phyloP scores from a whole-genome alignment of 2,888 invertebrate genomes.

The Drosophila phalerata region DNA sequence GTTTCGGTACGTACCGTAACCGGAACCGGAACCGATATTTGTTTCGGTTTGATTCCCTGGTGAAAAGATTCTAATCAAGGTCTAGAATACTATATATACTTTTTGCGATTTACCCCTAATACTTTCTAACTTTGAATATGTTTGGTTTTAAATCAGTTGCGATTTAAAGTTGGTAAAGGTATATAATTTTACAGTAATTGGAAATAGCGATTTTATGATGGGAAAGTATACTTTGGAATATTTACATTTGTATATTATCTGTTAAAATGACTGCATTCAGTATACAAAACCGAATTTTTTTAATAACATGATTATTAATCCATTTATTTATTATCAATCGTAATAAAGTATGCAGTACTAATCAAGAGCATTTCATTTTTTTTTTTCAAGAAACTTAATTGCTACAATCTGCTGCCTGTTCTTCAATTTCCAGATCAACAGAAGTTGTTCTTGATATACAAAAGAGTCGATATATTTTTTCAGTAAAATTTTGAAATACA shows the following conservation, averaged over 20 bases:
- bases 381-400: too few relatives aligned
- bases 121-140: neutral
- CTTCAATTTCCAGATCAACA: too few relatives aligned
- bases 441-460: neutral
- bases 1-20: too few relatives aligned
- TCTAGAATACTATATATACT: neutral
- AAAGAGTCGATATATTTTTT: neutral
- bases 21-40: too few relatives aligned
- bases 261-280: neutral
- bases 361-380: too few relatives aligned
- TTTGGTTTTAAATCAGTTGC: constrained; percentile 1
- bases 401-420: too few relatives aligned
- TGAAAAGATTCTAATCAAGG: constrained; percentile 8
- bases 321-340: too few relatives aligned
- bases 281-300: too few relatives aligned
- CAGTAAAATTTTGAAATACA: neutral
- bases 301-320: too few relatives aligned
- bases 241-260: neutral
- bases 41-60: too few relatives aligned
- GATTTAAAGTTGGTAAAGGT: neutral
- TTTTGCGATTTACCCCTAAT: neutral
- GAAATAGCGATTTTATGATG: too few relatives aligned
- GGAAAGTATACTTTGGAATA: neutral
- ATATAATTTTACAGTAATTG: neutral
- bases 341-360: too few relatives aligned